Conservation (phyloP, 2,888 invertebrate genomes). For the Calliopum simillimum region DNA sequence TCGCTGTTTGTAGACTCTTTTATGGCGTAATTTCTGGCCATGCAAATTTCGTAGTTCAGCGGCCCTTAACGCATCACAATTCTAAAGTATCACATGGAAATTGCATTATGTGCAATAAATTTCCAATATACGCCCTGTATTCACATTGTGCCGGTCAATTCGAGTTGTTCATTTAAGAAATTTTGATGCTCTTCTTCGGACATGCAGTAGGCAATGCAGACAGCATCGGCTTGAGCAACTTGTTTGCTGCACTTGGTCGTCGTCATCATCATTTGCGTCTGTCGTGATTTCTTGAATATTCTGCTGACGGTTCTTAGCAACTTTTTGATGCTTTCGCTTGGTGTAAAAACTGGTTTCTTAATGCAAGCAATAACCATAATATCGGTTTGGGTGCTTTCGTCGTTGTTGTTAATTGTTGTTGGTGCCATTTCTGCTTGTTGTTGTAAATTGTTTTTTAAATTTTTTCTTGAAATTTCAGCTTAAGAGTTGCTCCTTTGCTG, state of each 20-base stretch:
- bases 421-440: slow-evolving; percentile 21
- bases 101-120: slow-evolving; percentile 5
- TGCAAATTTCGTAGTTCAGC: not conserved
- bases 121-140: not conserved
- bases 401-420: slow-evolving; percentile 32
- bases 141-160: slow-evolving; percentile 19
- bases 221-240: not conserved
- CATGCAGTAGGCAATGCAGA: slow-evolving; percentile 31
- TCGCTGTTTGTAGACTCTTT: not conserved
- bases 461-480: not conserved
- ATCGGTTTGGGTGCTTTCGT: slow-evolving; percentile 26
- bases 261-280: slow-evolving; percentile 7
- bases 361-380: slow-evolving; percentile 28
- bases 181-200: slow-evolving; percentile 47
- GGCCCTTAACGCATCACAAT: not conserved
- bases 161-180: slow-evolving; percentile 45
- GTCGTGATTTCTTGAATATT: slow-evolving; percentile 37
- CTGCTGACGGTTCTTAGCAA: slow-evolving; percentile 43
- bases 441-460: not conserved
- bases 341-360: slow-evolving; percentile 39
- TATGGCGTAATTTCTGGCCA: not conserved
- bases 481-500: not conserved
- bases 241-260: slow-evolving; percentile 18
- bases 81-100: slow-evolving; percentile 25
- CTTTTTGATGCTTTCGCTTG: slow-evolving; percentile 42